phyloP scores from a whole-genome alignment of 2,113 vertebrate species.

The Leucosticte australis region DNA sequence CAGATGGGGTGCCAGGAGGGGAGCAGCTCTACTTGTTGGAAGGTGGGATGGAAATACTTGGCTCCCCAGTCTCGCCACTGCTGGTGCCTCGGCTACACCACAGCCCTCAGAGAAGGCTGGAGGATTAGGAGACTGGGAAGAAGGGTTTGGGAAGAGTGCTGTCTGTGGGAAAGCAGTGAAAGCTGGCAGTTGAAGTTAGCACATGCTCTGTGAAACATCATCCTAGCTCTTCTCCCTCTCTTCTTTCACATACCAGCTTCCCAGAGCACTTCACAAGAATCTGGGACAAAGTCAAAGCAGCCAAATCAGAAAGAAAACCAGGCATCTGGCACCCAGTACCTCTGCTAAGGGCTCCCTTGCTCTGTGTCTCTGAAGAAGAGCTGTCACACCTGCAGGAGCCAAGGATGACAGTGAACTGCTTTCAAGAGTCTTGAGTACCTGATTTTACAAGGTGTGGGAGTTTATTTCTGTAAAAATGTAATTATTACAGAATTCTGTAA shows the following conservation, averaged over 20 bases:
- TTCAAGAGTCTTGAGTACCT: neutral
- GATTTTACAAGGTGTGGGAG: neutral
- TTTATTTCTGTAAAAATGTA: neutral
- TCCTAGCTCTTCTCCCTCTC: neutral
- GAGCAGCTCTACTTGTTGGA: constrained; percentile 2
- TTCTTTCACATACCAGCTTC: neutral
- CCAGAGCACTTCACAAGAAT: neutral
- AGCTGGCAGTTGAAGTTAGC: neutral
- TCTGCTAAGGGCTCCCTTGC: neutral
- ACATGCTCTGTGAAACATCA: constrained; percentile 26
- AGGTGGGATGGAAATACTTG: constrained; percentile 35
- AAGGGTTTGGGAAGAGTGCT: neutral
- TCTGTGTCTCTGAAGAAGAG: neutral
- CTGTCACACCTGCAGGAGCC: neutral
- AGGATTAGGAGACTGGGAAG: neutral
- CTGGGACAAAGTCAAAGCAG: neutral
- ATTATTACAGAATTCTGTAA: neutral
- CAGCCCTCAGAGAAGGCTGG: constrained; percentile 8
- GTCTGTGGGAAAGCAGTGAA: constrained; percentile 45
- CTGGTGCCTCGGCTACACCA: constrained; percentile 2
- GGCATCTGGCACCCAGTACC: neutral
- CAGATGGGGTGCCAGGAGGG: neutral
- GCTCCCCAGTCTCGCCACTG: neutral
- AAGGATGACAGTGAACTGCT: neutral
- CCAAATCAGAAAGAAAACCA: neutral